Percentiles rank a stretch among this genome's conserved stretches.
phyloP scores from a whole-genome alignment of 2,113 vertebrate genomes.

The Pituophis catenifer region DNA sequence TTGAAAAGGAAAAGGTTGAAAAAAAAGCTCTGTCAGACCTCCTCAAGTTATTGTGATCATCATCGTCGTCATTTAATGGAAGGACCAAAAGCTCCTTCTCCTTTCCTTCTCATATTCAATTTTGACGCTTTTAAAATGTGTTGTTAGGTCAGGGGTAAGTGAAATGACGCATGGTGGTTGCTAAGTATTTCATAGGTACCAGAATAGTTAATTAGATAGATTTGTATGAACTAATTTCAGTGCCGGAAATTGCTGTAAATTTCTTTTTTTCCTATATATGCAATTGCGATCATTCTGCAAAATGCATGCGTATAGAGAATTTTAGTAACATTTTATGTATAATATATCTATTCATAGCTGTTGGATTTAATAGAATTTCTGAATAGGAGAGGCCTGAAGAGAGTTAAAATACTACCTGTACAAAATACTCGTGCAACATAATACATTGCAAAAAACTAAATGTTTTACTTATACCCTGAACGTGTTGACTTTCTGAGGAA shows the following conservation, averaged over 20 bases:
- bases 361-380: not conserved
- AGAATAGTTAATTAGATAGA: not conserved
- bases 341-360: not conserved
- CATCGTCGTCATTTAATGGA: not conserved
- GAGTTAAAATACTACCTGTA: not conserved
- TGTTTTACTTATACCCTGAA: not conserved
- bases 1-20: slow-evolving; percentile 7
- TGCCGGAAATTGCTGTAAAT: not conserved
- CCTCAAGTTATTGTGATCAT: not conserved
- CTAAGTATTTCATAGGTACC: not conserved
- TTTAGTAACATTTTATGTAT: not conserved
- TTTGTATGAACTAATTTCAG: not conserved
- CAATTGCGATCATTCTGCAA: not conserved
- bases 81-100: not conserved
- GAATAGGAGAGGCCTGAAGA: not conserved
- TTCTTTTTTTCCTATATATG: not conserved
- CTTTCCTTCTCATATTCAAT: not conserved
- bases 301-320: accelerated
- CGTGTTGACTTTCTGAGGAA: not conserved
- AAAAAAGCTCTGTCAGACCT: not conserved
- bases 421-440: not conserved
- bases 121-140: slow-evolving; percentile 7
- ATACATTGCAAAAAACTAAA: not conserved
- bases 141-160: not conserved
- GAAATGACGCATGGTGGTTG: not conserved